Evolutionary conservation across 1,140 invertebrate species (phyloP).

Genomic region (Macrocentrus cingulum): DNA sequence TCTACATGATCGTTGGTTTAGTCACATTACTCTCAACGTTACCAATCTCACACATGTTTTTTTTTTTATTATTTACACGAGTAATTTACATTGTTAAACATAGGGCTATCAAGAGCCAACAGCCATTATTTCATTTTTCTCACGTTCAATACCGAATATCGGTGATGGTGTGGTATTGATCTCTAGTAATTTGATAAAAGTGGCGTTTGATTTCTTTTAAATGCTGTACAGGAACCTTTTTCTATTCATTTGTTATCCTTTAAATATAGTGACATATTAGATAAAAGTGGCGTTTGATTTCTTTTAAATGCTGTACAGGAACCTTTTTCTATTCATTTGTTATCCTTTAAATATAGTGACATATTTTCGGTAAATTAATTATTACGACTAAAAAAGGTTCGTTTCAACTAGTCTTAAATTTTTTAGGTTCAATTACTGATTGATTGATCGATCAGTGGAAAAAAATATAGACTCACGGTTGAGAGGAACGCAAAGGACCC

Average conservation of each 20-base stretch:
- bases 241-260: slow-evolving; percentile 37
- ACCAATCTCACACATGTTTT: slow-evolving; percentile 16
- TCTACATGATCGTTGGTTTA: slow-evolving; percentile 5
- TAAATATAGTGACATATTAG: slow-evolving; percentile 39
- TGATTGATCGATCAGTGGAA: slow-evolving; percentile 32
- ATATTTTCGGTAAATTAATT: slow-evolving; percentile 43
- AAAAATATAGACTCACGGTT: slow-evolving; percentile 28
- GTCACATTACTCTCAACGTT: slow-evolving; percentile 8
- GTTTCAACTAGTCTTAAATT: slow-evolving; percentile 34
- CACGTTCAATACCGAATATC: slow-evolving; percentile 49
- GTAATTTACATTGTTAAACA: slow-evolving; percentile 50
- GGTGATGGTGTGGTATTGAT: slow-evolving; percentile 7
- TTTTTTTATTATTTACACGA: slow-evolving; percentile 47
- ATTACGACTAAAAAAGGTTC: slow-evolving; percentile 38
- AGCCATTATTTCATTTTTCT: slow-evolving; percentile 44
- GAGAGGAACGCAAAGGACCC: slow-evolving; percentile 28
- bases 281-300: slow-evolving; percentile 56
- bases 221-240: slow-evolving; percentile 61
- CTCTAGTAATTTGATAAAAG: slow-evolving; percentile 39
- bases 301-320: slow-evolving; percentile 62
- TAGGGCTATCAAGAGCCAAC: slow-evolving; percentile 34
- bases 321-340: slow-evolving; percentile 50
- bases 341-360: slow-evolving; percentile 36
- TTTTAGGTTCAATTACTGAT: slow-evolving; percentile 28
- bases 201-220: slow-evolving; percentile 60